Conservation (phyloP, 2,888 invertebrate genomes). For the Nemotelus nigrinus region DNA sequence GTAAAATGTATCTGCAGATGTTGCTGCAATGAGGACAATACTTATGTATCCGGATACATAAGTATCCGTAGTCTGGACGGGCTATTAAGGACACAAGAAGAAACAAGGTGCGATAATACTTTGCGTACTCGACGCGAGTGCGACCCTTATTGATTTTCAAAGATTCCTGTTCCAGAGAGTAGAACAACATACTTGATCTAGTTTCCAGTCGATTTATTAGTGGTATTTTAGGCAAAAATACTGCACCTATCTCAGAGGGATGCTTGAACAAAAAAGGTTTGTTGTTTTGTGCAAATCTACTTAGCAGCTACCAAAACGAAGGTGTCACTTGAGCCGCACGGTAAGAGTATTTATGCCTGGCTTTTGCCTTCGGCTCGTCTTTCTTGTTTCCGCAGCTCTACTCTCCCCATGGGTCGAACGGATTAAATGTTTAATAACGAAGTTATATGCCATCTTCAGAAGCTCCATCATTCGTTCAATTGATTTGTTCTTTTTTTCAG, state of each 20-base stretch:
- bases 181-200: conserved; percentile 40
- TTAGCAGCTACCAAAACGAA: conserved; percentile 12
- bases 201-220: conserved; percentile 37
- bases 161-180: neutral
- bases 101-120: conserved; percentile 15
- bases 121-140: neutral
- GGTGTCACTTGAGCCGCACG: conserved; percentile 4
- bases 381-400: neutral
- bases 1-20: too few species aligned
- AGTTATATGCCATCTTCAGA: too few species aligned
- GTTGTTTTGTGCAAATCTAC: conserved; percentile 17
- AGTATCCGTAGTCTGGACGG: too few species aligned
- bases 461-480: neutral
- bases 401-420: neutral
- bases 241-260: neutral
- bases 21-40: too few species aligned
- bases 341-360: neutral
- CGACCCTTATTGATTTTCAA: conserved; percentile 16
- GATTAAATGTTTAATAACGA: neutral
- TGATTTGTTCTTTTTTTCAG: neutral
- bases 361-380: neutral
- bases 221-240: neutral
- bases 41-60: too few species aligned
- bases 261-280: conserved; percentile 1
- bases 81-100: conserved; percentile 2